Percentiles rank a stretch among this genome's conserved stretches.
Evolutionary conservation across 1,140 invertebrate genomes (phyloP).

Genomic region (Lysiphlebus fabarum): DNA sequence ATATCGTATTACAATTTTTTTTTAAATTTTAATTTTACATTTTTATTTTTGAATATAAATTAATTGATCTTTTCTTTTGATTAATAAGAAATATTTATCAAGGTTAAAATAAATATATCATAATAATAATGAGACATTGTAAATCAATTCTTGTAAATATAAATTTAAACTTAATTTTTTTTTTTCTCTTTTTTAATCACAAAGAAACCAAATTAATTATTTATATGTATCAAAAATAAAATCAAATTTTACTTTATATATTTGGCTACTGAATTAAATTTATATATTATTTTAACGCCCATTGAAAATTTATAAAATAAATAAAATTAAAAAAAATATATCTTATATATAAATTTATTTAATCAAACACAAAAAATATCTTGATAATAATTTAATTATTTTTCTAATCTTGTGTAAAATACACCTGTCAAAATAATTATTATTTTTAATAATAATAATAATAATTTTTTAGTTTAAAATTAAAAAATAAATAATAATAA

Average conservation of each 20-base stretch:
- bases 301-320: no score
- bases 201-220: constrained; percentile 12
- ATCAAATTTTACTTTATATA: constrained; percentile 9
- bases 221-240: constrained; percentile 1
- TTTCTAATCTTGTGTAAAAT: no score
- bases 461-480: no score
- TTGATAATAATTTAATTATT: no score
- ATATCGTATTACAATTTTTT: constrained; percentile 11
- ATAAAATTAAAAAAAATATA: no score
- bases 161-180: background rate
- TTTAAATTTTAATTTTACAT: background rate
- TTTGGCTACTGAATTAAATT: constrained; percentile 10
- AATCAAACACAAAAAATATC: no score
- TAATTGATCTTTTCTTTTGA: constrained; percentile 17
- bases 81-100: constrained; percentile 2
- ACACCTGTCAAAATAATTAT: no score
- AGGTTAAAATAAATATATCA: no score
- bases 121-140: background rate
- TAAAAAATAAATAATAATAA: no score
- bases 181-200: background rate
- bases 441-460: no score
- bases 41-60: constrained; percentile 2
- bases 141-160: background rate
- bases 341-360: no score
- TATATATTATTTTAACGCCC: background rate